Conservation (phyloP, 2,797 vertebrate species). For the Enteromius anoplus region DNA sequence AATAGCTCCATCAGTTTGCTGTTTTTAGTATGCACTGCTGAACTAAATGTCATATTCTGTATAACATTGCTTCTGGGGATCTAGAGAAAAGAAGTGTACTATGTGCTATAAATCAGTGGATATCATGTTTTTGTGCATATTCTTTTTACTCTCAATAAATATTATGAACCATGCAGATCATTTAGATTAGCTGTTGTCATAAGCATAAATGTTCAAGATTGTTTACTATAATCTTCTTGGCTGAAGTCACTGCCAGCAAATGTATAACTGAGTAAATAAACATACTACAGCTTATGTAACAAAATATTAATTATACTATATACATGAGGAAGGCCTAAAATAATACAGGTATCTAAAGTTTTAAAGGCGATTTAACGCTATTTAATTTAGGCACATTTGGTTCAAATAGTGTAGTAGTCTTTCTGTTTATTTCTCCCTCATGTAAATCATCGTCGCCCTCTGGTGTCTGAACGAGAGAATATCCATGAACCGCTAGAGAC, state of each 20-base stretch:
- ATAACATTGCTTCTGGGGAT: neutral
- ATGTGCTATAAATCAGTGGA: neutral
- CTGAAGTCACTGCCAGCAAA: neutral
- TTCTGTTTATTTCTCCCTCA: neutral
- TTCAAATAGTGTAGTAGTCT: neutral
- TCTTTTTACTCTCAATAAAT: neutral
- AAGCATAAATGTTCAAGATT: neutral
- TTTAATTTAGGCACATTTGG: too few relatives aligned
- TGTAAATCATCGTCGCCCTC: constrained; percentile 37
- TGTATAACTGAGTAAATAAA: neutral
- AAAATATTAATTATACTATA: neutral
- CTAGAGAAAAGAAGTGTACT: neutral
- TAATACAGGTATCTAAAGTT: neutral
- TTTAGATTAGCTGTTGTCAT: neutral
- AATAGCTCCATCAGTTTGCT: neutral
- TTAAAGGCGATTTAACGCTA: neutral
- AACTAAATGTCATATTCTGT: neutral
- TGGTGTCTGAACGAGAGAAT: constrained; percentile 38
- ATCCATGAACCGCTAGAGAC: neutral
- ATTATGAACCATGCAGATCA: neutral
- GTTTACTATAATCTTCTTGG: neutral
- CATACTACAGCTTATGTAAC: neutral
- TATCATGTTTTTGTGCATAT: neutral
- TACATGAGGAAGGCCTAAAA: neutral
- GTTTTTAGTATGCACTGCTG: neutral